A percentile compares a stretch with the other conserved stretches of the same genome.
phyloP scores from a whole-genome alignment of 2,113 vertebrate species.

The Sinocyclocheilus maitianheensis region DNA sequence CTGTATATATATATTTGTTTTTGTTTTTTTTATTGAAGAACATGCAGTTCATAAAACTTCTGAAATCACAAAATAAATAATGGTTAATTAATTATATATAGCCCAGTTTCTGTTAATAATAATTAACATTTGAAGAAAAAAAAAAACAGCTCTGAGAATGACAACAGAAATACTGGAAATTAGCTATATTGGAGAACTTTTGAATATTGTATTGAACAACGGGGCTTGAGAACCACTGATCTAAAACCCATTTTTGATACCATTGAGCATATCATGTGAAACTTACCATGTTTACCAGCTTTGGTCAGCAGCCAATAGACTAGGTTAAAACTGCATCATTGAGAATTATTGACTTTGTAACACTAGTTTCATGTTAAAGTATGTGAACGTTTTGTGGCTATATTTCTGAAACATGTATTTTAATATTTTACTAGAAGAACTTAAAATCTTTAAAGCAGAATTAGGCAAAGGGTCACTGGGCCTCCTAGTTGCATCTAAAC shows the following conservation, averaged over 20 bases:
- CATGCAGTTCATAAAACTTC: too few species aligned
- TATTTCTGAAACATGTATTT: too few species aligned
- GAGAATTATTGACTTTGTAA: neutral
- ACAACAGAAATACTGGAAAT: neutral
- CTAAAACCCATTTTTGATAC: neutral
- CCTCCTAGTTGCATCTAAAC: neutral
- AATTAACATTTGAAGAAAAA: neutral
- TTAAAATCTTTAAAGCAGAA: neutral
- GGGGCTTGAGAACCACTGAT: neutral
- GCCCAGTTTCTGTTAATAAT: neutral
- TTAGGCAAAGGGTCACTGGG: neutral
- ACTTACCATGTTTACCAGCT: constrained; percentile 1
- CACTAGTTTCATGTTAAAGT: neutral
- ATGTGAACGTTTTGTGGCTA: neutral
- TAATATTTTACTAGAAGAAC: neutral
- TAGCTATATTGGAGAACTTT: too few species aligned
- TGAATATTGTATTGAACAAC: neutral
- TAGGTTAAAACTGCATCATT: neutral
- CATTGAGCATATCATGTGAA: neutral
- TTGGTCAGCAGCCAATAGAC: neutral
- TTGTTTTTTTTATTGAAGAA: too few species aligned
- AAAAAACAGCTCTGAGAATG: neutral
- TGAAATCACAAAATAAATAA: too few species aligned
- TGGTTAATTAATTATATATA: neutral
- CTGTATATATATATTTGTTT: too few species aligned